A percentile compares a stretch with the other conserved stretches of the same genome.
These are phyloP conservation scores for Borostomias antarcticus DNA, from an alignment of 2,797 vertebrate species.

Conservation along the genomic window DNA sequence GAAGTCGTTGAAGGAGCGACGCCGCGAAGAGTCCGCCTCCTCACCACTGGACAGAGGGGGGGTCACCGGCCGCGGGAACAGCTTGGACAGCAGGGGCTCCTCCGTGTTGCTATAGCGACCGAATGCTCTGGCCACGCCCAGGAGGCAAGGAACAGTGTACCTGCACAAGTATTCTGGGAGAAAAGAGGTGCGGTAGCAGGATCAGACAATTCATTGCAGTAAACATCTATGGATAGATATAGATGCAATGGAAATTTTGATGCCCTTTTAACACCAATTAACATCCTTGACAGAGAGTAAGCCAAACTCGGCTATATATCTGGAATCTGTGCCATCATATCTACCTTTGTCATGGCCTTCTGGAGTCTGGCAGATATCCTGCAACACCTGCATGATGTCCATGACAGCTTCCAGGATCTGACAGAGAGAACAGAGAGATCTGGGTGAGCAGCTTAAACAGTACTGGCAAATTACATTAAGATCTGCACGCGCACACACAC, in stretches of 20 bases:
- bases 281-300: background rate
- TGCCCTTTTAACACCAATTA: background rate
- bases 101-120: constrained; percentile 94
- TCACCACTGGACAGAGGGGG: constrained; percentile 74
- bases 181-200: background rate
- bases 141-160: constrained; percentile 88
- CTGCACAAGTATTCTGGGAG: constrained; percentile 89
- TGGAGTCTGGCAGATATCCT: constrained; percentile 86
- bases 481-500: background rate
- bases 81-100: constrained; percentile 91
- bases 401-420: constrained; percentile 90
- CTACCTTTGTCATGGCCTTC: constrained; percentile 92
- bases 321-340: background rate
- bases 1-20: constrained; percentile 96
- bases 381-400: constrained; percentile 88
- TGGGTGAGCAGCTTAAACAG: background rate
- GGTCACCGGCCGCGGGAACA: constrained; percentile 84
- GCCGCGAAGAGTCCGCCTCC: constrained; percentile 80
- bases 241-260: background rate
- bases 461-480: background rate
- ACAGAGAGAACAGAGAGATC: constrained; percentile 10
- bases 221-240: background rate
- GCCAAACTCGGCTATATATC: background rate
- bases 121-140: constrained; percentile 93
- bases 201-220: background rate